Evolutionary conservation across 1,140 invertebrate genomes (phyloP), one percentile per base, ranked within the genome.

Genomic region (Drosophila orena): DNA sequence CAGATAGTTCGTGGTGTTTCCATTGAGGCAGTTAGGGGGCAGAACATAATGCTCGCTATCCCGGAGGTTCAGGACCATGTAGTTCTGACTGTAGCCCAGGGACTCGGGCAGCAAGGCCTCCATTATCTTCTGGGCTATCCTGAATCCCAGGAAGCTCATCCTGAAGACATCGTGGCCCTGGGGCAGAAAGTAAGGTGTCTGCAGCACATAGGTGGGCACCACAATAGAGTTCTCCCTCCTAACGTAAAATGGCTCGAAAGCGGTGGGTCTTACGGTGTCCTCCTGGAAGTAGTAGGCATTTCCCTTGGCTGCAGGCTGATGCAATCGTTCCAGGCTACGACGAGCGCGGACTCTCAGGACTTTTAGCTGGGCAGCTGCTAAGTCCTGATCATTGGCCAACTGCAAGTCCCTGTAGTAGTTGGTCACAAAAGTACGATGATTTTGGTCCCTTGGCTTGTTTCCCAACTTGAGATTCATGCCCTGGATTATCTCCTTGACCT

Each of bases 161-260:
- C 79, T 90, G 50, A 88, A 91, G 7, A 91, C 44, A 35, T 88
- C 79, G 20, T 91, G 83, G 1, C 75, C 24, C 2, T 81, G 57
- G 8, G 60, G 40, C 6, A 62, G 30, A 27, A 69, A 88, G 6
- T 78, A 65, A 0, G 90, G 90, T 27, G 20, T 47, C 15, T 91
- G 90, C 6, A 91, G 61, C 15, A 79, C 22, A 7, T 78, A 77
- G 22, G 74, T 81, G 11, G 90, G 90, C 15, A 91, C 37, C 17
- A 91, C 27, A 6, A 91, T 55, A 0, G 59, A 12, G 42, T 91
- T 91, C 0, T 71, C 54, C 1, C 73, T 69, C 6, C 60, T 22
- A 34, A 90, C 10, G 42, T 75, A 90, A 15, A 46, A 79, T 0
- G 86, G 65, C 7, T 66, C 17, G 1, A 24, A 20, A n/a, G 3